Evolutionary conservation across 2,797 vertebrate species (phyloP).

Genomic region (Melanotaenia pygmaea): DNA sequence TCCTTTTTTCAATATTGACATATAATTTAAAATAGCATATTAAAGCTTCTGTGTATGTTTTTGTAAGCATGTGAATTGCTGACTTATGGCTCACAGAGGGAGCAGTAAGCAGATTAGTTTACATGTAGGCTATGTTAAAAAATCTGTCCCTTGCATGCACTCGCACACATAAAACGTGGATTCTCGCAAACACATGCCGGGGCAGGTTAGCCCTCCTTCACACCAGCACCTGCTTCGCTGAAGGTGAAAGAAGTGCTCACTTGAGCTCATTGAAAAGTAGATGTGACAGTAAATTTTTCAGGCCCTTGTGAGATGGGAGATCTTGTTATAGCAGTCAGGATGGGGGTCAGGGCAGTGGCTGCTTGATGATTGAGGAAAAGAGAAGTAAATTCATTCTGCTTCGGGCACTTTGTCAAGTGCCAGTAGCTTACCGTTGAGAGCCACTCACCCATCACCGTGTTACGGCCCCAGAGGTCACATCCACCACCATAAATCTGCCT

Average conservation of each 20-base stretch:
- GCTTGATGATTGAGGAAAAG: constrained; percentile 99
- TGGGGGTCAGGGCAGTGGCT: constrained; percentile 99
- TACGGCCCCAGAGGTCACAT: constrained; percentile 98
- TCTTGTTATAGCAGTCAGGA: constrained; percentile 99
- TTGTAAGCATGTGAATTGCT: neutral
- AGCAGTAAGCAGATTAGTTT: constrained; percentile 17
- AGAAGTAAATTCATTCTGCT: constrained; percentile 99
- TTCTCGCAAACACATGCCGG: constrained; percentile 39
- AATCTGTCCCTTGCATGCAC: constrained; percentile 20
- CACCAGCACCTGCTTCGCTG: constrained; percentile 83
- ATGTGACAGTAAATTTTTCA: constrained; percentile 98
- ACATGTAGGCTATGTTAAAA: constrained; percentile 16
- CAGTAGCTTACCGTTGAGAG: constrained; percentile 99
- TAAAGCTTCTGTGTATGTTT: neutral
- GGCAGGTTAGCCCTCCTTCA: constrained; percentile 71
- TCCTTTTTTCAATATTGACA: neutral
- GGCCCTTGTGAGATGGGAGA: constrained; percentile 94
- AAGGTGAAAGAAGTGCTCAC: constrained; percentile 98
- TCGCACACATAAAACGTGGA: constrained; percentile 29
- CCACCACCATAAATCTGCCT: constrained; percentile 93
- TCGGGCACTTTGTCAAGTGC: constrained; percentile 99
- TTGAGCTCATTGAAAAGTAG: constrained; percentile 95
- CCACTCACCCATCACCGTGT: constrained; percentile 99
- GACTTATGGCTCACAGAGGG: constrained; percentile 13
- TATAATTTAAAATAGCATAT: constrained; percentile 11